A percentile compares a stretch with the other conserved stretches of the same genome.
phyloP scores from a whole-genome alignment of 2,797 vertebrate genomes.

The Periophthalmus magnuspinnatus region DNA sequence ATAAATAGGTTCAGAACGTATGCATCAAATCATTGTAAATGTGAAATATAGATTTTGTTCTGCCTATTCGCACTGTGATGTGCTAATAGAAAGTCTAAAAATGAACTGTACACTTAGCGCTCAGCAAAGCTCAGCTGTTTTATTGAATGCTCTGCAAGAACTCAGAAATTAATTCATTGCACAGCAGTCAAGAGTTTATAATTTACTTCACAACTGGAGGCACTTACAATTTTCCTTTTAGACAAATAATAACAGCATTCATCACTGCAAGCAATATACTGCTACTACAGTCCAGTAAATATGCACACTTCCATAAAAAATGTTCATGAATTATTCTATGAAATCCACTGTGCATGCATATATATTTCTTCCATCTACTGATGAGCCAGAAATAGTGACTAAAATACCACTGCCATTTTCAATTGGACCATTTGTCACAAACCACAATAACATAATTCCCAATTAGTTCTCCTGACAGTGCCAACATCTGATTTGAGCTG shows the following conservation, averaged over 20 bases:
- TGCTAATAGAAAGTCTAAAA: constrained; percentile 8
- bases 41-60: neutral
- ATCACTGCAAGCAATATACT: neutral
- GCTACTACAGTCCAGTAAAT: neutral
- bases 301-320: neutral
- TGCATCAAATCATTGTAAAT: no score
- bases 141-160: neutral
- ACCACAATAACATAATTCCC: constrained; percentile 48
- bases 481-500: constrained; percentile 48
- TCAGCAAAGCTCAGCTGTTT: neutral
- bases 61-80: neutral
- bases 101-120: neutral
- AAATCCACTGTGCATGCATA: neutral
- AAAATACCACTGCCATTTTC: constrained; percentile 39
- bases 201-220: constrained; percentile 5
- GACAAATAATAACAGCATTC: constrained; percentile 8
- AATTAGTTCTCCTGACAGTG: constrained; percentile 52
- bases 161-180: neutral
- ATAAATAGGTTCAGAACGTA: no score
- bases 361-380: constrained; percentile 1
- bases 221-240: constrained; percentile 9
- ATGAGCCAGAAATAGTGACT: constrained; percentile 8
- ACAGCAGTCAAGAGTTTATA: constrained; percentile 7
- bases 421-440: constrained; percentile 48
- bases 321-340: neutral